Evolutionary conservation across 2,113 vertebrate species (phyloP), one percentile per base, ranked within the genome.

Genomic region (Marmota flaviventris): DNA sequence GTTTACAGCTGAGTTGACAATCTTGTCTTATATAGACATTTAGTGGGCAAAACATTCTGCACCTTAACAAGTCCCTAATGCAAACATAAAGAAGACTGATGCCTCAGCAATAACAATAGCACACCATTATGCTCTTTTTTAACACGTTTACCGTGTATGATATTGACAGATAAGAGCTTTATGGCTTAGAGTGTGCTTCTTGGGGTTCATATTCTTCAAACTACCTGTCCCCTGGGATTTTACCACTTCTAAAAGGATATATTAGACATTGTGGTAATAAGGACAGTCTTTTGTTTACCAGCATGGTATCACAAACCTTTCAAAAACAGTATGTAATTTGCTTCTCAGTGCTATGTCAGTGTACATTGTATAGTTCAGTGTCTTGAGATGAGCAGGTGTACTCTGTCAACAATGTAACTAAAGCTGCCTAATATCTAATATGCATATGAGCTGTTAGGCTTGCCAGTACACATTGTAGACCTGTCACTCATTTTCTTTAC

Each of bases 1-100:
- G 61, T 95, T 97, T 96, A 96, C 91, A 96, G 94, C 96, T 96
- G 96, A 97, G 91, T 82, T 97, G 96, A 95, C 97, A 98, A 83
- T 91, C 92, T 93, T 93, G 72, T 94, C 72, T 96, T 25, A 8
- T 14, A 53, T 0, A 97, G 53, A 61, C 97, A 93, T 97, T 96
- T 96, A 97, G 69, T 72, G 95, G 85, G 96, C 83, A 97, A 97
- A 96, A 70, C 77, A 96, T 79, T 86, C 65, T 84, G 93, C 48
- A 95, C 85, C 63, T 89, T 94, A 97, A 93, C 81, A 97, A 98
- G 95, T 85, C 97, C 86, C 85, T 93, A 94, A 96, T 92, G 95
- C 78, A 95, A 93, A 92, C 95, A 95, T 96, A 96, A 97, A 97
- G 93, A 95, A 97, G 96, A 97, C 73, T 12, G 88, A 97, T 97